These are phyloP conservation scores for Trilocha varians DNA, from an alignment of 2,888 invertebrate genomes.

Conservation along the genomic window DNA sequence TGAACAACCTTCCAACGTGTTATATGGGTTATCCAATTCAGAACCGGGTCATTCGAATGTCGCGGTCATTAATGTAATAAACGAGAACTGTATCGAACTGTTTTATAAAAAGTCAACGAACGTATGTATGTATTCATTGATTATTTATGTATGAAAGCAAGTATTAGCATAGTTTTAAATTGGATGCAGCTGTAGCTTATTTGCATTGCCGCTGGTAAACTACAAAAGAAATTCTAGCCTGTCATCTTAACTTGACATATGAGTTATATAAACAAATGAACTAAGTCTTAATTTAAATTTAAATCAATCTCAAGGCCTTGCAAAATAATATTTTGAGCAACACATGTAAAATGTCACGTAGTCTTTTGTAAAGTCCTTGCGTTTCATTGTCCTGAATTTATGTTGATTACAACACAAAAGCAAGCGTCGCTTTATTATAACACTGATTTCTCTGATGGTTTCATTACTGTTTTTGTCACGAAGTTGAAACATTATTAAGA, in stretches of 20 bases:
- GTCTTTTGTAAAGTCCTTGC: constrained; percentile 24
- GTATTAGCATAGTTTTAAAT: background rate
- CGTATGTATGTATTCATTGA: background rate
- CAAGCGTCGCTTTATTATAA: constrained; percentile 24
- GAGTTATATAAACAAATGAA: background rate
- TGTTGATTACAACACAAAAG: constrained; percentile 38
- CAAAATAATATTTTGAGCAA: background rate
- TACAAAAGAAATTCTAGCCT: background rate
- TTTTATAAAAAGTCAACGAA: background rate
- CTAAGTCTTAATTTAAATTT: background rate
- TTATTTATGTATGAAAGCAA: background rate
- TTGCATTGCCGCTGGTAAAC: background rate
- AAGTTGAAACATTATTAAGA: background rate
- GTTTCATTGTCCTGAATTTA: constrained; percentile 44
- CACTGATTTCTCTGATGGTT: constrained; percentile 23
- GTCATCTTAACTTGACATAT: background rate
- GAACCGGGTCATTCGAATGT: constrained; percentile 21
- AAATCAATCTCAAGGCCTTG: background rate
- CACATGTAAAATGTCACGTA: constrained; percentile 13
- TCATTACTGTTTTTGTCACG: constrained; percentile 20
- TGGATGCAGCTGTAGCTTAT: background rate
- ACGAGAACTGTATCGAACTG: background rate
- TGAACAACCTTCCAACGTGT: constrained; percentile 18
- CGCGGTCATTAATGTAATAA: constrained; percentile 10
- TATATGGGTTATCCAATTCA: constrained; percentile 16